Conservation (phyloP, 1,140 invertebrate genomes). For the Mylabris phalerata region DNA sequence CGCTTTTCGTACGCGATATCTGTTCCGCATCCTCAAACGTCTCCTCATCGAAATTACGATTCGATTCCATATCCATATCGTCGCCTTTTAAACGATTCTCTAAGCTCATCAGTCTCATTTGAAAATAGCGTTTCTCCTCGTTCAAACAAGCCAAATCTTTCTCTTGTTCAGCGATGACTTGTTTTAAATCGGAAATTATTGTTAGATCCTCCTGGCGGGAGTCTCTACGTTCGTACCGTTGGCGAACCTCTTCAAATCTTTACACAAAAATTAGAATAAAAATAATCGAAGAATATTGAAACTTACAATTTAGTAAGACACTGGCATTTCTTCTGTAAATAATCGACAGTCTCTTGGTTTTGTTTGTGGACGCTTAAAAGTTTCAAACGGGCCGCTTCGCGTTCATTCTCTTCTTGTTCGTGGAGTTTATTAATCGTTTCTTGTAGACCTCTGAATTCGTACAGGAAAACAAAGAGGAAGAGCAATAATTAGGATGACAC, state of each 20-base stretch:
- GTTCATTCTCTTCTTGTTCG: slow-evolving; percentile 33
- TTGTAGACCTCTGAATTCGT: slow-evolving; percentile 32
- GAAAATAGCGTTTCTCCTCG: slow-evolving; percentile 45
- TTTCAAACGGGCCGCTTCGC: slow-evolving; percentile 29
- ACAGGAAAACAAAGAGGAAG: slow-evolving; percentile 19
- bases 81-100: slow-evolving; percentile 26
- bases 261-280: slow-evolving; percentile 20
- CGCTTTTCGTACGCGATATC: neutral
- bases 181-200: slow-evolving; percentile 47
- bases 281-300: too few species aligned
- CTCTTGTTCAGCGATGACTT: slow-evolving; percentile 49
- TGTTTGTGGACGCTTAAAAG: slow-evolving; percentile 33
- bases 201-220: slow-evolving; percentile 48
- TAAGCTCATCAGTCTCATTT: slow-evolving; percentile 37
- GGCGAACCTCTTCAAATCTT: slow-evolving; percentile 50
- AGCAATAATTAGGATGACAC: slow-evolving; percentile 16
- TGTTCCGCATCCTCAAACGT: slow-evolving; percentile 30
- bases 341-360: slow-evolving; percentile 45
- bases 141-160: slow-evolving; percentile 48
- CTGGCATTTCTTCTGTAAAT: slow-evolving; percentile 46
- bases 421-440: slow-evolving; percentile 34
- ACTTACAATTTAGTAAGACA: slow-evolving; percentile 50
- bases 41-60: slow-evolving; percentile 28
- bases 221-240: slow-evolving; percentile 47
- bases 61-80: neutral